Conservation (phyloP, 2,888 invertebrate genomes). For the Lasiommata megera region DNA sequence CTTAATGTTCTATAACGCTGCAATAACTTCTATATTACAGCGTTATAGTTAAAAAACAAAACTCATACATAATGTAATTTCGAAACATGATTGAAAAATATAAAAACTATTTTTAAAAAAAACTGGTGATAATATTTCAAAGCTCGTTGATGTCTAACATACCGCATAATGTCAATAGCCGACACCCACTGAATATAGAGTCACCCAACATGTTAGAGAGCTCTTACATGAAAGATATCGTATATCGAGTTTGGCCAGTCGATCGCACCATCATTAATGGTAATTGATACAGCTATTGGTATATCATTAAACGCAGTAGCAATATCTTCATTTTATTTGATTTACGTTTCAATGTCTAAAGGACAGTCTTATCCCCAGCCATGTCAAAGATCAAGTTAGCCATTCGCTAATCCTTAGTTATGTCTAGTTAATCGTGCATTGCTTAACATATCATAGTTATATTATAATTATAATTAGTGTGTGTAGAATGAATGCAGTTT, state of each 20-base stretch:
- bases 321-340: slow-evolving; percentile 9
- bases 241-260: slow-evolving; percentile 2
- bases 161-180: slow-evolving; percentile 25
- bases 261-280: slow-evolving; percentile 1
- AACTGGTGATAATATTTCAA: slow-evolving; percentile 2
- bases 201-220: not conserved
- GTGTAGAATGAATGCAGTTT: no score
- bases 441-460: not conserved
- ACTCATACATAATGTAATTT: no score
- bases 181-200: slow-evolving; percentile 18
- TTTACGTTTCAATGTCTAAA: not conserved
- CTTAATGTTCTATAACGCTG: no score
- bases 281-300: slow-evolving; percentile 9
- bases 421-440: not conserved
- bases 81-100: no score
- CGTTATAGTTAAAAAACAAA: no score
- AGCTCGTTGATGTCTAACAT: slow-evolving; percentile 37
- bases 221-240: slow-evolving; percentile 1
- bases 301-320: not conserved
- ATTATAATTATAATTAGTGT: not conserved
- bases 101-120: no score
- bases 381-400: not conserved
- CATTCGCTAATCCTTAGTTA: not conserved
- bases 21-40: no score
- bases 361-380: not conserved